A percentile compares a stretch with the other conserved stretches of the same genome.
phyloP scores from a whole-genome alignment of 2,888 invertebrate species.

The Parelbella ahira region DNA sequence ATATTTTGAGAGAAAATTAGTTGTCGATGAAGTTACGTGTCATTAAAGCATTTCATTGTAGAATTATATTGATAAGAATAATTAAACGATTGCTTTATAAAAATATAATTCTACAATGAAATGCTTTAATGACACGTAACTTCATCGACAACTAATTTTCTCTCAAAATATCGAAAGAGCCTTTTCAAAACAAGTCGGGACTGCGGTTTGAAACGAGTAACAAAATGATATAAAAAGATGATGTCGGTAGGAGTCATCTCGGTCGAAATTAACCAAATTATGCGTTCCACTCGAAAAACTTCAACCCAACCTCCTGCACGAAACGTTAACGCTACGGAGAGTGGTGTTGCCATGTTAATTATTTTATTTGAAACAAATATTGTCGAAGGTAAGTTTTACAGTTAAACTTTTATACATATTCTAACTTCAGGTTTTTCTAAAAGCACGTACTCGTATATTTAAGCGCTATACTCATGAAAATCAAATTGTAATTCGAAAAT shows the following conservation, averaged over 20 bases:
- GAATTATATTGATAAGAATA: no score
- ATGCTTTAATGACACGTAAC: no score
- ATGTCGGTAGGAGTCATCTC: not conserved
- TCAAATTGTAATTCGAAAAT: no score
- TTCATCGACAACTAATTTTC: conserved; percentile 13
- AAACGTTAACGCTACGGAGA: conserved; percentile 12
- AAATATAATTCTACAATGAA: no score
- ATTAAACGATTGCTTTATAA: no score
- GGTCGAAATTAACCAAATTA: conserved; percentile 24
- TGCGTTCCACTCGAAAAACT: conserved; percentile 13
- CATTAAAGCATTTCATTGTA: no score
- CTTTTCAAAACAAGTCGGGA: conserved; percentile 6
- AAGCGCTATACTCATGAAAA: no score
- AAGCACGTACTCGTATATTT: no score
- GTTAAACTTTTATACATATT: no score
- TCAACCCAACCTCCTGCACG: conserved; percentile 7
- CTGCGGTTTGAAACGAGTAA: conserved; percentile 4
- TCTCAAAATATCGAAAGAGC: conserved; percentile 5
- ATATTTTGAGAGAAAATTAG: conserved; percentile 9
- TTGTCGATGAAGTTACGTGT: conserved; percentile 10
- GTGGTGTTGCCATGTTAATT: conserved; percentile 6
- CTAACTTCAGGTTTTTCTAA: no score
- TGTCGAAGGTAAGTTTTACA: no score
- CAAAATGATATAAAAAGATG: conserved; percentile 13
- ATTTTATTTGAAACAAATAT: no score